Conservation (phyloP, 1,140 invertebrate genomes). For the Bilobella aurantiaca region DNA sequence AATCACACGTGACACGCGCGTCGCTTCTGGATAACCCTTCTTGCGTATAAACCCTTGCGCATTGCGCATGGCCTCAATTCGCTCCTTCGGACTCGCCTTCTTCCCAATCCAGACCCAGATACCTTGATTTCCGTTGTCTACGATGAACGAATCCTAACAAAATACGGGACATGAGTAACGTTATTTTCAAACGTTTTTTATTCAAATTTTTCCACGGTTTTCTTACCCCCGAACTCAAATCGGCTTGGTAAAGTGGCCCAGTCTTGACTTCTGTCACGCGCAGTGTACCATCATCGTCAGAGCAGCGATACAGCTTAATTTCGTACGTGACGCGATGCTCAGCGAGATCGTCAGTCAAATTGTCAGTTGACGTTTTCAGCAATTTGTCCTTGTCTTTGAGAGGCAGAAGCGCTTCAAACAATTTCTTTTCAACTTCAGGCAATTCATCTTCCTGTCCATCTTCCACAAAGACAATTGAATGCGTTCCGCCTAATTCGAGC, state of each 20-base stretch:
- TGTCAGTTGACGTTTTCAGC: conserved; percentile 30
- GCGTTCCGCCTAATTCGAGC: conserved; percentile 40
- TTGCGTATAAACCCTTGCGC: conserved; percentile 80
- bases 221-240: conserved; percentile 64
- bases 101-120: conserved; percentile 89
- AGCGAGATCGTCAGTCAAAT: conserved; percentile 38
- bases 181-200: too few relatives aligned
- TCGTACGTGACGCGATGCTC: conserved; percentile 39
- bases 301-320: conserved; percentile 59
- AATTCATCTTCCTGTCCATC: conserved; percentile 74
- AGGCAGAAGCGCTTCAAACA: conserved; percentile 60
- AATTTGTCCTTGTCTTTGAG: conserved; percentile 43
- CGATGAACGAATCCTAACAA: conserved; percentile 69
- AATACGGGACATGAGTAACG: conserved; percentile 12
- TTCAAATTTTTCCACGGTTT: too few relatives aligned
- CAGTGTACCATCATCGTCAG: conserved; percentile 66
- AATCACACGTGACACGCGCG: conserved; percentile 64
- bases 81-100: conserved; percentile 55
- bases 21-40: conserved; percentile 63
- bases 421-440: conserved; percentile 48
- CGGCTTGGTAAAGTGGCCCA: conserved; percentile 64
- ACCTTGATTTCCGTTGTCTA: conserved; percentile 68
- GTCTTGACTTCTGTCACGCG: conserved; percentile 77
- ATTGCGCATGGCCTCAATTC: conserved; percentile 68
- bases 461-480: conserved; percentile 62